phyloP scores from a whole-genome alignment of 2,797 vertebrate genomes.

The Parauchenoglanis ngamensis region DNA sequence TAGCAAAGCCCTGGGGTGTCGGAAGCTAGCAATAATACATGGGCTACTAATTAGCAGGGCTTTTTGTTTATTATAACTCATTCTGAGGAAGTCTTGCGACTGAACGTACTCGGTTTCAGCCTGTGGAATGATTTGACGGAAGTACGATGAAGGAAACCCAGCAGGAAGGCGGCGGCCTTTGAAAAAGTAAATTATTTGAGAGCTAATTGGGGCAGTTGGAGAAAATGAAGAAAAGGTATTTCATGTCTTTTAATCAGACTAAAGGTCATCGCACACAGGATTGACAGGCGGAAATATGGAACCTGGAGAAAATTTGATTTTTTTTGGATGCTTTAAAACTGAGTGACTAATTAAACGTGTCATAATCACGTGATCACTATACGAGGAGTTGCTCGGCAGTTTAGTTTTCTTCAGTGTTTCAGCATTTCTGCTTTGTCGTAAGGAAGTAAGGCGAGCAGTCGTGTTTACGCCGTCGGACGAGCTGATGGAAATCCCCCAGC shows the following conservation, averaged over 20 bases:
- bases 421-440: neutral
- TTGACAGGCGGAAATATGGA: neutral
- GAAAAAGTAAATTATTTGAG: conserved; percentile 28
- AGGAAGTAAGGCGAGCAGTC: neutral
- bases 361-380: no score
- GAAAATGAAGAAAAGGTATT: neutral
- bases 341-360: neutral
- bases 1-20: neutral
- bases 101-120: conserved; percentile 14
- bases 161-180: conserved; percentile 4
- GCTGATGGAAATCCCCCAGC: neutral
- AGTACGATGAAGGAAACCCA: neutral
- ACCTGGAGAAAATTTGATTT: neutral
- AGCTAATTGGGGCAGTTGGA: conserved; percentile 19
- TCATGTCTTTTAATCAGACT: conserved; percentile 8
- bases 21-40: conserved; percentile 26
- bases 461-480: neutral
- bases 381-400: neutral
- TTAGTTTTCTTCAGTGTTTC: neutral
- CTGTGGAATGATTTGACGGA: conserved; percentile 20
- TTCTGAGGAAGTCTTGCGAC: conserved; percentile 14
- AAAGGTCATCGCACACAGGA: conserved; percentile 8
- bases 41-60: conserved; percentile 39
- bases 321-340: no score
- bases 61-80: conserved; percentile 18